phyloP scores from a whole-genome alignment of 2,888 invertebrate genomes.

The Latrodectus elegans region DNA sequence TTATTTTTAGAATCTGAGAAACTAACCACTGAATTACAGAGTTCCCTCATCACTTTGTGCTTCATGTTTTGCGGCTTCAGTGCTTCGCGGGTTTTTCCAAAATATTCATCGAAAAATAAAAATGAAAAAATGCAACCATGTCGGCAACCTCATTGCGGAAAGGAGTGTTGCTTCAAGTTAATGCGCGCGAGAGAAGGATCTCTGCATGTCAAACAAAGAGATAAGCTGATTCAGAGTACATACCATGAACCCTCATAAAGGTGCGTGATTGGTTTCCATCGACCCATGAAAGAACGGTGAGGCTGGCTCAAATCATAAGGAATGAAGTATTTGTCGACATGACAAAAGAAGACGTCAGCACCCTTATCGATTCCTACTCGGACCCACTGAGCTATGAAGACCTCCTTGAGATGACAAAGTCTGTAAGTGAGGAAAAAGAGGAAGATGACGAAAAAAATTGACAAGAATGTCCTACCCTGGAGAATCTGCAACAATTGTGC shows the following conservation, averaged over 20 bases:
- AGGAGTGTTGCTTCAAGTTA: background rate
- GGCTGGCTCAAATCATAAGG: too few species aligned
- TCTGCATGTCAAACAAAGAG: background rate
- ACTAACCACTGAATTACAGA: too few species aligned
- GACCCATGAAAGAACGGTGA: background rate
- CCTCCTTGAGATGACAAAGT: too few species aligned
- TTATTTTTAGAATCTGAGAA: too few species aligned
- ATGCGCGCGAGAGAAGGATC: background rate
- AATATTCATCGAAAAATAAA: background rate
- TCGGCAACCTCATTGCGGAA: background rate
- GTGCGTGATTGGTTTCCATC: background rate
- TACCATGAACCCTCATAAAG: background rate
- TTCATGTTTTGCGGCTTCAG: background rate
- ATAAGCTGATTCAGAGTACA: background rate
- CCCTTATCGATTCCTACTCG: too few species aligned
- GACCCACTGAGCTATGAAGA: too few species aligned
- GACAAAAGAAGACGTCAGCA: too few species aligned
- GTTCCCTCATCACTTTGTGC: background rate
- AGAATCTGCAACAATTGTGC: too few species aligned
- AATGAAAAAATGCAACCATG: background rate
- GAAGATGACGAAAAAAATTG: too few species aligned
- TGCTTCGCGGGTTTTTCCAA: background rate
- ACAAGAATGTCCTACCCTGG: too few species aligned
- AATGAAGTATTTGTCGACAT: too few species aligned
- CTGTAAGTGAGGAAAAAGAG: too few species aligned